Conservation (phyloP, 2,797 vertebrate genomes). For the Holocentrus rufus region DNA sequence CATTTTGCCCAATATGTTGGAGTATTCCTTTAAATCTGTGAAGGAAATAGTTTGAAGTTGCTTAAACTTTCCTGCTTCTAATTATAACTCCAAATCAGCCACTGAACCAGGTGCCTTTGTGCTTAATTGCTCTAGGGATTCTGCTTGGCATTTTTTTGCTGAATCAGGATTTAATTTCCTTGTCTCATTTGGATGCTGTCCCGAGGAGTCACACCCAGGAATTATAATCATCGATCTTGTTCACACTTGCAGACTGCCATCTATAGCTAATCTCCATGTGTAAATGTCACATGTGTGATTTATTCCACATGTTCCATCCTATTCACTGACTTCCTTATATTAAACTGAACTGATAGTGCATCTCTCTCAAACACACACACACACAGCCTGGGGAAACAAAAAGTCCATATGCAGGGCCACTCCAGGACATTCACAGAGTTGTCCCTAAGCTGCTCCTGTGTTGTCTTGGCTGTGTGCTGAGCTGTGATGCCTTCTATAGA, state of each 20-base stretch:
- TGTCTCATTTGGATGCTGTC: background rate
- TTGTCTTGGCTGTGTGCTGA: no score
- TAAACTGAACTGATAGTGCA: no score
- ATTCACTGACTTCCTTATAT: background rate
- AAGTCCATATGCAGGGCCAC: no score
- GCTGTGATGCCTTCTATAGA: no score
- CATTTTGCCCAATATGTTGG: no score
- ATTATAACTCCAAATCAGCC: constrained; percentile 3
- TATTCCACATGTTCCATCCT: background rate
- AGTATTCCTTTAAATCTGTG: no score
- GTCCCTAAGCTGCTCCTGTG: no score
- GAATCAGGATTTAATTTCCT: constrained; percentile 25
- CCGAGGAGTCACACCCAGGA: background rate
- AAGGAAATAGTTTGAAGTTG: background rate
- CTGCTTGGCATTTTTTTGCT: background rate
- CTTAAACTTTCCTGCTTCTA: background rate
- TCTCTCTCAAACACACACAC: no score
- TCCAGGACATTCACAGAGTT: no score
- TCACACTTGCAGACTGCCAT: background rate
- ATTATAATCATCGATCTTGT: constrained; percentile 11
- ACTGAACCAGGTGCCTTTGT: no score
- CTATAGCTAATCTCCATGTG: background rate
- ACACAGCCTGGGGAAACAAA: no score
- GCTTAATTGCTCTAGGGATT: background rate
- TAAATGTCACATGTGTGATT: background rate